Percentiles rank a stretch among this genome's conserved stretches.
Evolutionary conservation across 2,113 vertebrate species (phyloP).

Genomic region (Muntiacus reevesi): DNA sequence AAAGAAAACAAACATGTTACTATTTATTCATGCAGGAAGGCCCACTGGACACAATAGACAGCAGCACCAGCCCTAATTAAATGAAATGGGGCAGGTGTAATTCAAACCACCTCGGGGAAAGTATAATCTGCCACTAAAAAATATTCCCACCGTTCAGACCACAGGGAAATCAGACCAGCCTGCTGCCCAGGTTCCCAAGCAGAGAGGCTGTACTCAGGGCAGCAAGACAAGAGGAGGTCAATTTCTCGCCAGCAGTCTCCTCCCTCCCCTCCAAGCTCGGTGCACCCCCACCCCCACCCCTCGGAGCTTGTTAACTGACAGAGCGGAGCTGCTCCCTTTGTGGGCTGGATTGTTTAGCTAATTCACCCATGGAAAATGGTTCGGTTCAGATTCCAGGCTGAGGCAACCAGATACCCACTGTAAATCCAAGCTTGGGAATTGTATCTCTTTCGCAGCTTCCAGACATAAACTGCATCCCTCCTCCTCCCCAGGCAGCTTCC

Average conservation of each 20-base stretch:
- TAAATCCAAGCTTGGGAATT: constrained; percentile 63
- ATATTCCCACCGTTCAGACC: constrained; percentile 62
- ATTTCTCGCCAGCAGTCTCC: constrained; percentile 59
- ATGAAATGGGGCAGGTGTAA: constrained; percentile 62
- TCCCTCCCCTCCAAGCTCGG: not conserved
- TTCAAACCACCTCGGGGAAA: constrained; percentile 56
- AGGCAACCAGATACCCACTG: constrained; percentile 71
- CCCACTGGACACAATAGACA: constrained; percentile 27
- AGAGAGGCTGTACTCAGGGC: constrained; percentile 53
- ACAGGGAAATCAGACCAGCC: constrained; percentile 53
- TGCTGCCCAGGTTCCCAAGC: constrained; percentile 66
- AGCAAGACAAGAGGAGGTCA: constrained; percentile 70
- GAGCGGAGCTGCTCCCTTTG: constrained; percentile 65
- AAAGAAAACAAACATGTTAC: constrained; percentile 58
- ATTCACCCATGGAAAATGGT: constrained; percentile 73
- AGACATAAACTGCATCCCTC: constrained; percentile 24
- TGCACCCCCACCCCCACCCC: not conserved
- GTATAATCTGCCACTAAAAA: constrained; percentile 62
- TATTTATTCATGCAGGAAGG: constrained; percentile 55
- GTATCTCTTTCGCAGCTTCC: constrained; percentile 65
- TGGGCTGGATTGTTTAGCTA: constrained; percentile 68
- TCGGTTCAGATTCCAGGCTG: constrained; percentile 67
- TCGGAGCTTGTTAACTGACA: constrained; percentile 53
- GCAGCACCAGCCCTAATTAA: constrained; percentile 52
- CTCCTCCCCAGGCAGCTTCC: not conserved